Conservation (phyloP, 1,140 invertebrate genomes). For the Brachionus rotundiformis region DNA sequence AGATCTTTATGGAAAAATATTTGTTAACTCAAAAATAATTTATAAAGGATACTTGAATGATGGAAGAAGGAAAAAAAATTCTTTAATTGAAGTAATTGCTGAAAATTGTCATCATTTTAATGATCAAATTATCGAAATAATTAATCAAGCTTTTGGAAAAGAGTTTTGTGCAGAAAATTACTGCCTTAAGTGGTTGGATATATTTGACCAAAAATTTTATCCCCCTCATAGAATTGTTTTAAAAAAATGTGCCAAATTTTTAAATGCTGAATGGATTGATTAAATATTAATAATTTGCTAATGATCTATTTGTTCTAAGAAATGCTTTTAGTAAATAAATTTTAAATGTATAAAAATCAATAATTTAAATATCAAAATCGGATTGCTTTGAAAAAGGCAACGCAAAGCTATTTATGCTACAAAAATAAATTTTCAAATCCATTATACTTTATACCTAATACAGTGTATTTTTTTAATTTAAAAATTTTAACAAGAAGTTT, state of each 20-base stretch:
- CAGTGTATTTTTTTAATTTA: neutral
- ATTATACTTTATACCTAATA: constrained; percentile 3
- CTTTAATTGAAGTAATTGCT: constrained; percentile 17
- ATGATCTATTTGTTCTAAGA: constrained; percentile 9
- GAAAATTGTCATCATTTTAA: constrained; percentile 30
- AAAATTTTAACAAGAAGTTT: neutral
- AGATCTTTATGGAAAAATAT: neutral
- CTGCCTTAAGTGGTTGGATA: neutral
- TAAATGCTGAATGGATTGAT: constrained; percentile 41
- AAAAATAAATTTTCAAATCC: neutral
- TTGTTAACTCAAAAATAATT: constrained; percentile 19
- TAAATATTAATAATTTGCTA: neutral
- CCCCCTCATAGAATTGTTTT: neutral
- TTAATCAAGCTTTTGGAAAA: neutral
- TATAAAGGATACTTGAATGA: constrained; percentile 22
- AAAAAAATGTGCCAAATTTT: constrained; percentile 15
- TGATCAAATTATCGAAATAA: neutral
- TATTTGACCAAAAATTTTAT: constrained; percentile 7
- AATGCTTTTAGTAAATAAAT: constrained; percentile 17
- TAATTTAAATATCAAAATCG: constrained; percentile 5
- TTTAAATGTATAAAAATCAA: constrained; percentile 13
- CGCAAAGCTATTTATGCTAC: constrained; percentile 1
- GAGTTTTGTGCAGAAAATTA: neutral
- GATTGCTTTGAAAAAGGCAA: neutral
- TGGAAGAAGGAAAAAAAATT: neutral